Conservation (phyloP, 1,140 invertebrate genomes). For the Drosophila auraria region DNA sequence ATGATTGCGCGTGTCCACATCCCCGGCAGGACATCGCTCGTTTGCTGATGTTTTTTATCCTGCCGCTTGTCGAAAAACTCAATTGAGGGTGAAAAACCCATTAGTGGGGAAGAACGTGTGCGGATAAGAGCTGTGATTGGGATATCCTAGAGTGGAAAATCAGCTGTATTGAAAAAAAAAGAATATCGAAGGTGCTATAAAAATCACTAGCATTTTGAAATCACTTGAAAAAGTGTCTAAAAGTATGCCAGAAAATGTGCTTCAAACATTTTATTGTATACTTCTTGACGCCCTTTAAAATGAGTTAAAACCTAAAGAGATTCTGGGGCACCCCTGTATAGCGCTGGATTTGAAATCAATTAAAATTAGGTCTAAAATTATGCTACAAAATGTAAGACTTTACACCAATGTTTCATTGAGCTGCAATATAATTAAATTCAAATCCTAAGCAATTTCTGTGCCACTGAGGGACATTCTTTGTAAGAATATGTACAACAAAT, state of each 20-base stretch:
- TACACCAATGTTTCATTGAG: no score
- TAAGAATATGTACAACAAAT: background rate
- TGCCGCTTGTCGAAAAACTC: slow-evolving; percentile 16
- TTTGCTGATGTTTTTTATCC: slow-evolving; percentile 16
- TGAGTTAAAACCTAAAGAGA: no score
- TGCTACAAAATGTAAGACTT: background rate
- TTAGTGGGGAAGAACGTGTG: slow-evolving; percentile 4
- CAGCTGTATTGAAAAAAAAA: no score
- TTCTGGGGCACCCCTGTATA: no score
- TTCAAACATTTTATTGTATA: no score
- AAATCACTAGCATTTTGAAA: no score
- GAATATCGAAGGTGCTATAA: no score
- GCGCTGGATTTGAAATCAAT: background rate
- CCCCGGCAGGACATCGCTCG: slow-evolving; percentile 31
- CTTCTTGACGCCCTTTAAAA: no score
- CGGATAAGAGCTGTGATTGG: slow-evolving; percentile 3
- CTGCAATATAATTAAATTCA: background rate
- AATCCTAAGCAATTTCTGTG: rapidly evolving
- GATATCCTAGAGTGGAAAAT: background rate
- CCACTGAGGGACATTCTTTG: rapidly evolving
- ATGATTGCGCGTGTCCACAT: slow-evolving; percentile 54
- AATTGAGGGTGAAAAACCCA: slow-evolving; percentile 8
- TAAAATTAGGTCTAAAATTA: background rate
- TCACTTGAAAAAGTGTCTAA: no score
- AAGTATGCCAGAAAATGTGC: no score